These are phyloP conservation scores for Mirounga angustirostris DNA, from an alignment of 2,113 vertebrate genomes.

Conservation along the genomic window DNA sequence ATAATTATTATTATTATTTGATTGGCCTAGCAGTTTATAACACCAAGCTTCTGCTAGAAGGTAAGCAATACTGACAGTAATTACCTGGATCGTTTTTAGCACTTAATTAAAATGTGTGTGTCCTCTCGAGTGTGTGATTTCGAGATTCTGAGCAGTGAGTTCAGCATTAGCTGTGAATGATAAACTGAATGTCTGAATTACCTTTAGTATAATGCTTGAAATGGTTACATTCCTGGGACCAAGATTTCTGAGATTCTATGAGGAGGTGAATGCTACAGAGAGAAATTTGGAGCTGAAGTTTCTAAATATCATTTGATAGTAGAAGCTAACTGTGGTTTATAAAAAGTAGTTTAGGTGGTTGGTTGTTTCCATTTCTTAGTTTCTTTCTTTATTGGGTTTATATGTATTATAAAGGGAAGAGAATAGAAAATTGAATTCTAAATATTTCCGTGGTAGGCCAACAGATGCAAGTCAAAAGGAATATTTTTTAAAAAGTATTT, in stretches of 20 bases:
- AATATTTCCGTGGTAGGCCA: not conserved
- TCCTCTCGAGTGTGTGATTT: not conserved
- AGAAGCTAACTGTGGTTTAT: not conserved
- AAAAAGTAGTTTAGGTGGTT: not conserved
- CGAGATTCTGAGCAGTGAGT: not conserved
- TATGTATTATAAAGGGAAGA: not conserved
- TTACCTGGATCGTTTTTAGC: not conserved
- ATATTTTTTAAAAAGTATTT: not conserved
- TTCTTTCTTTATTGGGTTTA: not conserved
- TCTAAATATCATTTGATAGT: not conserved
- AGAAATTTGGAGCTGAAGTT: not conserved
- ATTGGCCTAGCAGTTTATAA: not conserved
- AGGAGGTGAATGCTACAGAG: not conserved
- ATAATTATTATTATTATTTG: not conserved
- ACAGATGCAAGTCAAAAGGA: not conserved
- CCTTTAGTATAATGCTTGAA: not conserved
- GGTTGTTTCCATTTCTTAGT: not conserved
- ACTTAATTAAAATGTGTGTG: not conserved
- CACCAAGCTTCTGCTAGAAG: not conserved
- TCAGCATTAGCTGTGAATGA: not conserved
- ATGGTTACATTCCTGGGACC: not conserved
- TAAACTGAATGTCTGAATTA: slow-evolving; percentile 25
- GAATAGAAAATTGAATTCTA: not conserved
- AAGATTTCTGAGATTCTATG: not conserved
- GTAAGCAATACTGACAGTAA: not conserved